Evolutionary conservation across 2,888 invertebrate species (phyloP).

Genomic region (Tricholauxania praeusta): DNA sequence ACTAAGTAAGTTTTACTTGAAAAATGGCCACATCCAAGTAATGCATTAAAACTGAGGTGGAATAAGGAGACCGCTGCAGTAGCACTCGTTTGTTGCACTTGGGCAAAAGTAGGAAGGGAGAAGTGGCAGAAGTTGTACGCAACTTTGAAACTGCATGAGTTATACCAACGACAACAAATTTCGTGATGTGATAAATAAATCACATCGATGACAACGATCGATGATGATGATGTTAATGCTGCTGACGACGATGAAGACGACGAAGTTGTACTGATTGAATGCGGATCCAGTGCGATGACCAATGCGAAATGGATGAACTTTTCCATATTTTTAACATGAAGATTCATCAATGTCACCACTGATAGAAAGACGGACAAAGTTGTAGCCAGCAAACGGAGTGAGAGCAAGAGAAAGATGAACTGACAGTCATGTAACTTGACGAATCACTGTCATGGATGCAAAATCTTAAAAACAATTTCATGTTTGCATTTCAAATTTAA

Average conservation of each 20-base stretch:
- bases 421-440: slow-evolving; percentile 30
- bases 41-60: neutral
- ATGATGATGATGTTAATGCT: slow-evolving; percentile 30
- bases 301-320: too few relatives aligned
- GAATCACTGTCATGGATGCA: slow-evolving; percentile 32
- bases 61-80: neutral
- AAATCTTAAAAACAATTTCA: slow-evolving; percentile 49
- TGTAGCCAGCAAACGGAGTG: slow-evolving; percentile 28
- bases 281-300: neutral
- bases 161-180: slow-evolving; percentile 9
- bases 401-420: neutral
- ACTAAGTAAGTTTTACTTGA: neutral
- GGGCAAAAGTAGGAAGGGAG: neutral
- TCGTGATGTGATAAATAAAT: slow-evolving; percentile 32
- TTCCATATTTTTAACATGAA: too few relatives aligned
- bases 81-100: neutral
- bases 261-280: slow-evolving; percentile 19
- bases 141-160: neutral
- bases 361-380: slow-evolving; percentile 26
- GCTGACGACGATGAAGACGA: slow-evolving; percentile 33
- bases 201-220: slow-evolving; percentile 35
- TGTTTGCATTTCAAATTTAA: slow-evolving; percentile 46
- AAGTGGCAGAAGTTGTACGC: neutral
- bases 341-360: slow-evolving; percentile 20
- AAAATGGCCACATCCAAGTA: neutral